Base-by-base conservation (phyloP, 2,113 vertebrate genomes). In the Tapirus terrestris region DNA sequence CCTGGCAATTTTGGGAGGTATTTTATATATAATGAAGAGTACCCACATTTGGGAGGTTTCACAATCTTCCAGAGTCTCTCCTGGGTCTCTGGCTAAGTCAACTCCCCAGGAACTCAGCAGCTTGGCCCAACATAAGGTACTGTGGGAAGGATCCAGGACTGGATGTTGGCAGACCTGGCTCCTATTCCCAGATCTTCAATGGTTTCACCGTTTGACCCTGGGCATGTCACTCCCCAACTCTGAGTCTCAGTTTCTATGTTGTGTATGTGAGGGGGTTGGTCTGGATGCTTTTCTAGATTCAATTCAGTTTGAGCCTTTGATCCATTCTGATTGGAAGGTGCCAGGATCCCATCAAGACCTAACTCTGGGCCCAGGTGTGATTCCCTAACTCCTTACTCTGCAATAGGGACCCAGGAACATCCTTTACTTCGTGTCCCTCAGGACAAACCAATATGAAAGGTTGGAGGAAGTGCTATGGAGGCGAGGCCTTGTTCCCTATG, bases 401-500 rank as follows among this genome's bases (percentile, higher is more conserved):
- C 60, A 72, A 63, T 27, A 23, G 53, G 51, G 36, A 27, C 36
- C 33, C 14, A 61, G 43, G 31, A 36, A 3, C 36, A 21, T 65
- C 23, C 53, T 58, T 87, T 72, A 77, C 25, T 31, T 11, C 14
- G 8, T 3, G 11, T 39, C 27, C 29, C 21, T 60, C 18, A 45
- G 25, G 36, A n/a, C 53, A 77, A 48, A 20, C 2, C 23, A 80
- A 23, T 31, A 2, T 1, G 18, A 51, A 63, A 68, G 18, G 39
- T 20, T 39, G 70, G 53, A 77, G 45, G 39, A 53, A 45, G 33
- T 4, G 17, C 13, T n/a, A 1, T 16, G 18, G 39, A 23, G 65
- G 10, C 3, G 17, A 14, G 7, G 33, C 20, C 61, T 80, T 1
- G 0, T 10, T 33, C 45, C 5, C 17, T 60, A 39, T 8, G 2